Conservation (phyloP, 2,888 invertebrate species). For the Mimumesa dahlbomi region DNA sequence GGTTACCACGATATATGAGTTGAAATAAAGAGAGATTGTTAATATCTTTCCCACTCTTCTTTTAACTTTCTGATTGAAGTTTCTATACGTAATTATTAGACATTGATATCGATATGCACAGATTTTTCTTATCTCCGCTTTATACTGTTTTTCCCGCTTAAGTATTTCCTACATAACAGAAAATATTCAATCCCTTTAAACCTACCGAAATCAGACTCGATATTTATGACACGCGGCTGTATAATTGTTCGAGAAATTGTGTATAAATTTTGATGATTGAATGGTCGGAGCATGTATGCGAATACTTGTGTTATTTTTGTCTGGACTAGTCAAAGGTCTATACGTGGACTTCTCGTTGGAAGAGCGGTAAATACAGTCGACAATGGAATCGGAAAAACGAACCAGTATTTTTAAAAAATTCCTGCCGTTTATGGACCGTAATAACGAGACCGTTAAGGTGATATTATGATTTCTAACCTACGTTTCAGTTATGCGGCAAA, state of each 20-base stretch:
- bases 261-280: slow-evolving; percentile 32
- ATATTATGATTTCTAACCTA: slow-evolving; percentile 34
- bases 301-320: background rate
- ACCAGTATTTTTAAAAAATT: slow-evolving; percentile 61
- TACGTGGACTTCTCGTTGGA: background rate
- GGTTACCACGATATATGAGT: no score
- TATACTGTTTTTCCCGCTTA: no score
- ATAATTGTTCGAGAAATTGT: background rate
- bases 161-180: no score
- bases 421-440: slow-evolving; percentile 65
- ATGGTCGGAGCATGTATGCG: background rate
- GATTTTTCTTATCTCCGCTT: no score
- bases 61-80: no score
- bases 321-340: background rate
- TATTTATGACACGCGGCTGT: no score
- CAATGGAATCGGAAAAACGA: slow-evolving; percentile 35
- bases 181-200: no score
- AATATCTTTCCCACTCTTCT: no score
- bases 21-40: no score
- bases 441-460: slow-evolving; percentile 67
- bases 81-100: no score
- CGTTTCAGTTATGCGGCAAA: background rate
- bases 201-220: no score
- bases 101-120: no score
- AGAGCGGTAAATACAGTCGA: background rate